phyloP scores from a whole-genome alignment of 2,113 vertebrate species.

The Semnornis frantzii region DNA sequence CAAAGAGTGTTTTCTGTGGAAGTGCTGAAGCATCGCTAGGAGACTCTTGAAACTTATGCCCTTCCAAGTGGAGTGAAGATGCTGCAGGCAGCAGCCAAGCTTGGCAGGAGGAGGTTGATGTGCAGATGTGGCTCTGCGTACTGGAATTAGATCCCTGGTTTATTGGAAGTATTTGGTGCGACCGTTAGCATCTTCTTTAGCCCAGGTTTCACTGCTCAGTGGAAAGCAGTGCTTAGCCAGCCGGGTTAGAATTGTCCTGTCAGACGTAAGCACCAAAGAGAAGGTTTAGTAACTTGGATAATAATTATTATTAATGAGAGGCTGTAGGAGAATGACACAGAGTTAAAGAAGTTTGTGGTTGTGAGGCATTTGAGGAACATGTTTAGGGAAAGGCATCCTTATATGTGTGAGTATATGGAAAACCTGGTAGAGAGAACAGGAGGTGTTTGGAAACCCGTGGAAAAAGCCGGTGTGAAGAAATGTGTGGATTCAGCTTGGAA shows the following conservation, averaged over 20 bases:
- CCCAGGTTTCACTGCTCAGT: neutral
- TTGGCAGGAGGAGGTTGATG: neutral
- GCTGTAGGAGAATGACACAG: neutral
- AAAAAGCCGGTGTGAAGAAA: neutral
- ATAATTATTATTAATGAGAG: constrained; percentile 22
- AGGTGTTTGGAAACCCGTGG: neutral
- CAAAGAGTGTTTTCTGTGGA: neutral
- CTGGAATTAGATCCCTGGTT: neutral
- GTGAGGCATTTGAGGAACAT: neutral
- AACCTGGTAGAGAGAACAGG: neutral
- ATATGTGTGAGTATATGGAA: neutral
- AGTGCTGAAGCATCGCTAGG: neutral
- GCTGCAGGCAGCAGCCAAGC: neutral
- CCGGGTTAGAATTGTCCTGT: neutral
- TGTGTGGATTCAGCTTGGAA: neutral
- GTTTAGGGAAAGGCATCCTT: neutral
- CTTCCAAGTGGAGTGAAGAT: neutral
- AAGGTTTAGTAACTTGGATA: neutral
- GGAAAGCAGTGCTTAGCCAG: neutral
- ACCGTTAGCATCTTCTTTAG: neutral
- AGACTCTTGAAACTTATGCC: neutral
- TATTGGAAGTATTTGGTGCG: fast-evolving
- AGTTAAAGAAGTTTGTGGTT: constrained; percentile 1
- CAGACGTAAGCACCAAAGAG: neutral
- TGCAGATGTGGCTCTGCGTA: neutral